Conservation (phyloP, 2,113 vertebrate genomes). For the Thalassoma bifasciatum region DNA sequence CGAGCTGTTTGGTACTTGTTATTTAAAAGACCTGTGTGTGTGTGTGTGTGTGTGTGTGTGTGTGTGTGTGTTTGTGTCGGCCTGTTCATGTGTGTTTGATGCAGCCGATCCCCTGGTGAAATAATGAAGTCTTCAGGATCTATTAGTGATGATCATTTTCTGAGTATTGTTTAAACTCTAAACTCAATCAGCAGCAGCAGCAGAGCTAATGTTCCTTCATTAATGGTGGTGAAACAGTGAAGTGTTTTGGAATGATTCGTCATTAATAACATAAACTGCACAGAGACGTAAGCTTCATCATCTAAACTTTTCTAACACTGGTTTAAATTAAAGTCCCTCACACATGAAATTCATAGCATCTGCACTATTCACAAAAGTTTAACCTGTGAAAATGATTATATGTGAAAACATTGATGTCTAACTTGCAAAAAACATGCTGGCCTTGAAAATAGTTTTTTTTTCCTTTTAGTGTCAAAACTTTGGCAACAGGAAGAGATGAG, state of each 20-base stretch:
- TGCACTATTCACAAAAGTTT: conserved; percentile 5
- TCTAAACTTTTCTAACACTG: conserved; percentile 47
- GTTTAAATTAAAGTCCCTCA: conserved; percentile 54
- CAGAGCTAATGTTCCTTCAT: conserved; percentile 53
- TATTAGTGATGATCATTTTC: conserved; percentile 69
- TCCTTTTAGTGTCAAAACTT: too few species aligned
- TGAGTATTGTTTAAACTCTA: conserved; percentile 74
- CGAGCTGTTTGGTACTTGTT: conserved; percentile 75
- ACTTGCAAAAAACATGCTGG: background rate
- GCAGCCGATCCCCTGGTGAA: conserved; percentile 43
- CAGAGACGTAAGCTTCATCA: conserved; percentile 20
- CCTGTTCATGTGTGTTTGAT: background rate
- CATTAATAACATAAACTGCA: conserved; percentile 47
- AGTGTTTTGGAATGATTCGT: conserved; percentile 62
- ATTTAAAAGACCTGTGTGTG: conserved; percentile 71
- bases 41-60: conserved; percentile 23
- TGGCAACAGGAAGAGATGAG: too few species aligned
- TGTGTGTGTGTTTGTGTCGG: conserved; percentile 4
- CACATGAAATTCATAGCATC: conserved; percentile 12
- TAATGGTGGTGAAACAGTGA: conserved; percentile 52
- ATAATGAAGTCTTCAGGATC: conserved; percentile 63
- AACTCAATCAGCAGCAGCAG: conserved; percentile 61
- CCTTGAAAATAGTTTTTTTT: background rate
- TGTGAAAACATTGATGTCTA: background rate
- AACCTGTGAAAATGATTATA: background rate